A percentile compares a stretch with the other conserved stretches of the same genome.
These are phyloP conservation scores for Drosophila orena DNA, from an alignment of 1,140 invertebrate species.

Conservation along the genomic window DNA sequence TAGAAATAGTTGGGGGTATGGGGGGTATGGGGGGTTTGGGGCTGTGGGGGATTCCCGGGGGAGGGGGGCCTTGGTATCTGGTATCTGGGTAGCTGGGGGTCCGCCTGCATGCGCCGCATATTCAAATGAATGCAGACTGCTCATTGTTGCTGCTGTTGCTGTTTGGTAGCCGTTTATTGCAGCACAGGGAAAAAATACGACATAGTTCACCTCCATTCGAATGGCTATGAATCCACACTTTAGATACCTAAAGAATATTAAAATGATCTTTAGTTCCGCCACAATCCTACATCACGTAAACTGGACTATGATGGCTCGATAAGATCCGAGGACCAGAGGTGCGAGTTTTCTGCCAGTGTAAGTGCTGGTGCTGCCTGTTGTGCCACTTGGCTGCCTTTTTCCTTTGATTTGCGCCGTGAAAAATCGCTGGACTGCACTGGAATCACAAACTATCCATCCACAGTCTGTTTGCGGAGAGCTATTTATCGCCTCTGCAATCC, in stretches of 20 bases:
- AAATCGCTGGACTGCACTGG: conserved; percentile 52
- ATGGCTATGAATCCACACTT: too few relatives aligned
- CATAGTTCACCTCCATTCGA: too few relatives aligned
- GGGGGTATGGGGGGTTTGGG: conserved; percentile 2
- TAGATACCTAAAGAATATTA: too few relatives aligned
- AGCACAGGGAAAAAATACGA: conserved; percentile 9
- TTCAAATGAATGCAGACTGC: conserved; percentile 75
- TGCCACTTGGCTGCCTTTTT: conserved; percentile 71
- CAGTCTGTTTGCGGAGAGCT: conserved; percentile 27
- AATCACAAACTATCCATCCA: conserved; percentile 38
- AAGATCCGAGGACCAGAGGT: not conserved
- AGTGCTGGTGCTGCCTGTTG: conserved; percentile 24
- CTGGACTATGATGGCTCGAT: too few relatives aligned
- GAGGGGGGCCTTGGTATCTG: not conserved
- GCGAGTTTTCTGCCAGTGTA: not conserved
- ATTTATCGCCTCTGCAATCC: conserved; percentile 40
- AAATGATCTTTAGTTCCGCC: too few relatives aligned
- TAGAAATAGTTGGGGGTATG: conserved; percentile 42
- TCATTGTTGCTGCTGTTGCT: conserved; percentile 33
- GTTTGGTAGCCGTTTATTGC: conserved; percentile 11
- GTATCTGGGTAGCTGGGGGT: conserved; percentile 23
- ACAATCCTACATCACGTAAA: too few relatives aligned
- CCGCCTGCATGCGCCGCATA: conserved; percentile 69
- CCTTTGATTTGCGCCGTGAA: conserved; percentile 74
- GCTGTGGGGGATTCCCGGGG: not conserved